Base-by-base conservation (phyloP, 2,797 vertebrate species). In the Psittacula echo region DNA sequence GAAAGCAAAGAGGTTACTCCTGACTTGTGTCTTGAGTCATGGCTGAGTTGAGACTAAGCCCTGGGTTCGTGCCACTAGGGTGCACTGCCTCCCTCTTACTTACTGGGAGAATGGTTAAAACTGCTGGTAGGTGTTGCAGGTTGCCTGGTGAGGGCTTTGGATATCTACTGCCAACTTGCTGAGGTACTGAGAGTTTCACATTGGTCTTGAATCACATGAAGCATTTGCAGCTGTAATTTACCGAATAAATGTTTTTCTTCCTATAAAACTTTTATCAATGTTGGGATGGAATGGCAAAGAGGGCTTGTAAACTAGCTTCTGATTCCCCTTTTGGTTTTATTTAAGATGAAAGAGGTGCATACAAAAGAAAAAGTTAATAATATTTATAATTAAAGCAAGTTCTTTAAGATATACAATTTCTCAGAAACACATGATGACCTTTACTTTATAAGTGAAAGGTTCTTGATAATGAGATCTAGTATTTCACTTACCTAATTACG, bases 61-160 rank as follows among this genome's bases (percentile, higher is more conserved):
- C 32, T 23, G 56, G 45, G 37, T 39, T 92, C 3, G 0, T 92
- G 78, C 93, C 89, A 23, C 92, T 95, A 93, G 96, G 92, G 94
- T 93, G 95, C 93, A 96, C 86, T 82, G n/a, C 86, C 85, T 87
- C 74, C 73, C 56, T 90, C 76, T 61, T 44, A 26, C 76, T 61
- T 44, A 26, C 0, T 32, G 42, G 58, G 18, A 67, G 37, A 79
- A 47, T 80, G 67, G 32, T 67, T 85, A 29, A 79, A 83, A 85
- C 34, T 45, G 54, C 42, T 56, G 13, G 9, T 76, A 32, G 54
- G 26, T 93, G 66, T 39, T 77, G 53, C n/a, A 47, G 48, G 37
- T 64, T 94, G 22, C 26, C 64, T 78, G 48, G 15, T 56, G 15
- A 8, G 18, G 13, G 2, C 2, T 3, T 60, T 89, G 37, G 37